Evolutionary conservation across 2,797 vertebrate species (phyloP), one percentile per base, ranked within the genome.

Genomic region (Mus spretus): DNA sequence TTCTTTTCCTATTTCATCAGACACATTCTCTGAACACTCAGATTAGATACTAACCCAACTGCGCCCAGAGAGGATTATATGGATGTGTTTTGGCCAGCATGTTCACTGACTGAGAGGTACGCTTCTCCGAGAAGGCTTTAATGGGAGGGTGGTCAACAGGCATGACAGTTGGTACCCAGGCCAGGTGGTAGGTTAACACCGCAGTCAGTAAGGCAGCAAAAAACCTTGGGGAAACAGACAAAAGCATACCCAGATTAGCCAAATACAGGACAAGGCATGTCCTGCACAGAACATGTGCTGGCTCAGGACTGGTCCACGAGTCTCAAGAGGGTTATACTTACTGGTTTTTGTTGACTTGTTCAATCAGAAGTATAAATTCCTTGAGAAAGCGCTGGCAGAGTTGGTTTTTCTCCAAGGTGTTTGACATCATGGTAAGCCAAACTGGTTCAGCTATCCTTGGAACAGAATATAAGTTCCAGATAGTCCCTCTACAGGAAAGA

Each of bases 91-190:
- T 99, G 93, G 99, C 99, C 97, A 99, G 98, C 96, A 98, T 98
- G 97, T 98, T 99, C 95, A 99, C 99, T 0, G 98, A 99, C 88
- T 99, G 98, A 0, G 99, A 99, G 11, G 99, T 98, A 14, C 98
- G 99, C 95, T 99, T 99, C 98, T 99, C 99, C 0, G 98, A 99
- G 97, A 99, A 99, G 81, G 98, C 98, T 97, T 98, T 99, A 96
- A 99, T 97, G 55, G 99, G 99, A 83, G 98, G 99, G 93, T 99
- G 99, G 95, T 99, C 99, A 86, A 99, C 98, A 0, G 99, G 99
- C 99, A 99, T 99, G 86, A 99, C 99, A 0, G 99, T 99, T 50
- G 99, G 99, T 15, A 99, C 99, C 99, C 99, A 99, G 82, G 99
- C 99, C 97, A 99, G 98, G 92, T 99, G 99, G 95, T 99, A 99